These are phyloP conservation scores for Hypsopygia costalis DNA, from an alignment of 2,888 invertebrate genomes.

Conservation along the genomic window DNA sequence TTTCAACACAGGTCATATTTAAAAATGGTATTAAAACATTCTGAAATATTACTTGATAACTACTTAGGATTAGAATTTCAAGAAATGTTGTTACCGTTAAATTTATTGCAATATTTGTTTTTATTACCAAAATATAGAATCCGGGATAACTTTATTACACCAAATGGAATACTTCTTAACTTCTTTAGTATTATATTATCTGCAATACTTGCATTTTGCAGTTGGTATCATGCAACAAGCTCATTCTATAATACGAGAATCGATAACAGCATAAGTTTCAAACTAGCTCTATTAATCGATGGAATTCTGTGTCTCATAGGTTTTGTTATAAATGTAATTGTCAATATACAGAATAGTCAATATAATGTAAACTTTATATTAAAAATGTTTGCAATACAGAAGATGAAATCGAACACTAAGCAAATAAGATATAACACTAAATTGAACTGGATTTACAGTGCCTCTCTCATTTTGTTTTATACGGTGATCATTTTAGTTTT, in stretches of 20 bases:
- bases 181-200: not conserved
- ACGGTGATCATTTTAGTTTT: too few species aligned
- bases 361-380: not conserved
- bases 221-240: not conserved
- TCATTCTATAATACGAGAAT: not conserved
- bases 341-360: not conserved
- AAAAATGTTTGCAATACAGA: not conserved
- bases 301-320: not conserved
- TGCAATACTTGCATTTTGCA: not conserved
- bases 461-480: too few species aligned
- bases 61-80: constrained; percentile 16
- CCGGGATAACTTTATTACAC: constrained; percentile 9
- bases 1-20: too few species aligned
- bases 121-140: constrained; percentile 12
- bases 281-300: not conserved
- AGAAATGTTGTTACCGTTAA: constrained; percentile 10
- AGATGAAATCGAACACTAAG: not conserved
- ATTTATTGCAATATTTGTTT: constrained; percentile 9
- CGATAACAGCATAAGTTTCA: not conserved
- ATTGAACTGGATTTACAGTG: too few species aligned
- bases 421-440: too few species aligned
- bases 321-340: not conserved
- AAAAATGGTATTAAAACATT: too few species aligned
- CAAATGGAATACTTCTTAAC: not conserved
- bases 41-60: constrained; percentile 7